Evolutionary conservation across 2,888 invertebrate species (phyloP), one percentile per base, ranked within the genome.

Genomic region (Hypolimnas misippus): DNA sequence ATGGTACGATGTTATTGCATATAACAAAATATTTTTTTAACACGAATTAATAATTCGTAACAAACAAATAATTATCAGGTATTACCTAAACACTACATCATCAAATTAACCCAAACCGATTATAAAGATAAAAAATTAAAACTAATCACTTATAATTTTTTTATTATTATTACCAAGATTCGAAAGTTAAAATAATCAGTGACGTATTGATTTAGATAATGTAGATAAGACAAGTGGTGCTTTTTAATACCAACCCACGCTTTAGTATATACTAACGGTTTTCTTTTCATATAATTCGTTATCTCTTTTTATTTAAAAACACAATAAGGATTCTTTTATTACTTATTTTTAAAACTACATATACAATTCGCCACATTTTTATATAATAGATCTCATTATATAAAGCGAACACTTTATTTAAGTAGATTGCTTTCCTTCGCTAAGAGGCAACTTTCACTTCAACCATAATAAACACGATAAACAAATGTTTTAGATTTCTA

Each of bases 401-500:
- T 21, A 14, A 10, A 25, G 5, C 21, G 16, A 38, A 35, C 38
- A 57, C 29, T 35, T 29, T n/a, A 38, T 40, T 19, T 49, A 25
- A 29, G 38, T 50, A 21, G 25, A 50, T 38, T 12, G 38, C 17
- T 14, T 38, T 57, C 38, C 14, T 25, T 19, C n/a, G 42, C 31
- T 21, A 3, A n/a, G 12, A n/a, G 19, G 12, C 16, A 42, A 44
- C 58, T 58, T 58, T 58, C 52, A 59, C 59, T 25, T 51, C 25
- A 49, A 51, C 17, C 31, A 31, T 29, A 42, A 33, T 46, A 52
- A 46, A 25, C 25, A 49, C 14, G 46, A 17, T 46, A 38, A 12
- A 53, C 31, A 42, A 54, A 60, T 53, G 53, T 54, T 81, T 35
- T 82, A 90, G 90, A 89, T 49, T 87, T 83, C 62, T 89, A 84